A percentile compares a stretch with the other conserved stretches of the same genome.
Evolutionary conservation across 2,113 vertebrate species (phyloP).

Genomic region (Sarotherodon lohbergeri): DNA sequence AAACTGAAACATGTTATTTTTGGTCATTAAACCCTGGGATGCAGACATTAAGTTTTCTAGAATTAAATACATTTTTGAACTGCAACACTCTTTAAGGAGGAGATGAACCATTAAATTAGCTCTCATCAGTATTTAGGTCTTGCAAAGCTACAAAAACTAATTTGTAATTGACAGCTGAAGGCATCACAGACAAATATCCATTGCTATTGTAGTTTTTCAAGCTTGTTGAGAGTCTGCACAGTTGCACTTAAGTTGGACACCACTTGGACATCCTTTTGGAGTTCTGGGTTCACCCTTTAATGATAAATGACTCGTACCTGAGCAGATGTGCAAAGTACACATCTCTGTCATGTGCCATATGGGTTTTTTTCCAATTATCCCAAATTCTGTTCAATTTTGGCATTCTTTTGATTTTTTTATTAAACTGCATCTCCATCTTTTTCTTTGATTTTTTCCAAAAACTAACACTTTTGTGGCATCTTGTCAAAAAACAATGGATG

Average conservation of each 20-base stretch:
- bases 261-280: background rate
- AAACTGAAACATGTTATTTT: background rate
- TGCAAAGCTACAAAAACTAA: background rate
- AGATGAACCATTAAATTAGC: background rate
- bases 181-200: background rate
- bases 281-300: background rate
- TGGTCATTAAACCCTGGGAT: background rate
- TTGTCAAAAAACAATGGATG: background rate
- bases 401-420: background rate
- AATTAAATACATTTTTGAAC: background rate
- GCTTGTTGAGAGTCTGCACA: background rate
- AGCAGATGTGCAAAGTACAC: background rate
- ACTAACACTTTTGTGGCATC: background rate
- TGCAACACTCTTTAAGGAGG: rapidly evolving
- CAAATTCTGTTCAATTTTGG: background rate
- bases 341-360: background rate
- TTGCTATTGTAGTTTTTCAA: background rate
- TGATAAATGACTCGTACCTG: background rate
- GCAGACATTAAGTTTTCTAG: background rate
- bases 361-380: background rate
- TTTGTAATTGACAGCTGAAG: background rate
- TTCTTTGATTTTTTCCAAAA: background rate
- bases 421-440: background rate
- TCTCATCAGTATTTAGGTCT: background rate
- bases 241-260: background rate